phyloP scores from a whole-genome alignment of 2,113 vertebrate genomes.

The Haplochromis vanheusdeni region DNA sequence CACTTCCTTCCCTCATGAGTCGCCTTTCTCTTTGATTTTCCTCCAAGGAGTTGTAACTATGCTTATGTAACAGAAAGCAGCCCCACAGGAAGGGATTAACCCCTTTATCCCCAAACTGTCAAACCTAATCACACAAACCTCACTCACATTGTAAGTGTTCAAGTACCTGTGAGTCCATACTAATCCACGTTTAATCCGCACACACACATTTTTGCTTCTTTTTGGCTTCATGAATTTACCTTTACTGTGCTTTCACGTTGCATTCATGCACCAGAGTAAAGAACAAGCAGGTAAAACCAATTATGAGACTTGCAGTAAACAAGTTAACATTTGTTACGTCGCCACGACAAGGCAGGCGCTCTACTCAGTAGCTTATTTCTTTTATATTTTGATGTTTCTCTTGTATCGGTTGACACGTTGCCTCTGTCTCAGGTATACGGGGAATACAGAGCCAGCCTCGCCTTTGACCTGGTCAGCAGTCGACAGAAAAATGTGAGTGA shows the following conservation, averaged over 20 bases:
- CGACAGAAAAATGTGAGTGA: constrained; percentile 94
- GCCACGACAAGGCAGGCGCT: neutral
- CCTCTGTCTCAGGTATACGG: constrained; percentile 83
- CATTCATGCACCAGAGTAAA: neutral
- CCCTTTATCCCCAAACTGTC: constrained; percentile 38
- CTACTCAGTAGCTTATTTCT: neutral
- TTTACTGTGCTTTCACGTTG: neutral
- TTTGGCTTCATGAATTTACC: neutral
- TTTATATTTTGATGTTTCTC: neutral
- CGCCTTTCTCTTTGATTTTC: neutral
- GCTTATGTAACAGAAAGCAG: constrained; percentile 18
- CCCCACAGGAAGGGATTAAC: constrained; percentile 42
- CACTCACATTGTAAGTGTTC: neutral
- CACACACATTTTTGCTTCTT: neutral
- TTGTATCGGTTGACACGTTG: neutral
- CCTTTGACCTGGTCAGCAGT: constrained; percentile 98
- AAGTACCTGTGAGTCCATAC: neutral
- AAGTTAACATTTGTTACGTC: neutral
- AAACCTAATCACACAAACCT: constrained; percentile 32
- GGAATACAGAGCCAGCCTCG: constrained; percentile 96
- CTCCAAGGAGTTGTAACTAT: neutral
- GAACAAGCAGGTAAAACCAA: neutral
- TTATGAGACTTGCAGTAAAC: neutral
- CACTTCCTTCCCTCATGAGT: neutral
- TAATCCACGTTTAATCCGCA: neutral